Percentiles rank a stretch among this genome's conserved stretches.
phyloP scores from a whole-genome alignment of 2,888 invertebrate genomes.

The Agriopis aurantiaria region DNA sequence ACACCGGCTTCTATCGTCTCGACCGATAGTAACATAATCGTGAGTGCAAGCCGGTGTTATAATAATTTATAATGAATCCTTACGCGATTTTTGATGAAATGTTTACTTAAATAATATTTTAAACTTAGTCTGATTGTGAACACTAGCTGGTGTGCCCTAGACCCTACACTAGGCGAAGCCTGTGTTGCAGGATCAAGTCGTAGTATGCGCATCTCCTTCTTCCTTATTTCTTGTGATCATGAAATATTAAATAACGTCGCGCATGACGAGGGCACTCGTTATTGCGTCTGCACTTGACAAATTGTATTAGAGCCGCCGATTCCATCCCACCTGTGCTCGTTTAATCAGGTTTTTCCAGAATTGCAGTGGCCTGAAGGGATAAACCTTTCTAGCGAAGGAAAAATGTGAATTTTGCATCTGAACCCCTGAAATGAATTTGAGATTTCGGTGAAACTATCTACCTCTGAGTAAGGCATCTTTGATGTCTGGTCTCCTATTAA shows the following conservation, averaged over 20 bases:
- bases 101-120: too few species aligned
- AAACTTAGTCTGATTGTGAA: too few species aligned
- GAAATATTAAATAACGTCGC: conserved; percentile 76
- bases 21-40: too few species aligned
- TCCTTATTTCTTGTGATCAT: conserved; percentile 47
- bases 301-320: conserved; percentile 58
- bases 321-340: conserved; percentile 45
- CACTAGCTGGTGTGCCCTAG: too few species aligned
- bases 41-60: too few species aligned
- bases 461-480: too few species aligned
- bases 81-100: too few species aligned
- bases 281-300: conserved; percentile 73
- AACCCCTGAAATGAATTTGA: not conserved
- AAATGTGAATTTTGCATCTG: conserved; percentile 13
- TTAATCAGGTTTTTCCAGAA: conserved; percentile 38
- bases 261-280: conserved; percentile 63
- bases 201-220: conserved; percentile 34
- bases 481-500: too few species aligned
- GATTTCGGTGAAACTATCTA: not conserved
- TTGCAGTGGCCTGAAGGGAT: conserved; percentile 16
- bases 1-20: too few species aligned
- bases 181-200: too few species aligned
- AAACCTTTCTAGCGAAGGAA: not conserved
- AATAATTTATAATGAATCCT: too few species aligned
- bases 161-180: too few species aligned